These are phyloP conservation scores for Ceratina japonica DNA, from an alignment of 1,140 invertebrate species.

Conservation along the genomic window DNA sequence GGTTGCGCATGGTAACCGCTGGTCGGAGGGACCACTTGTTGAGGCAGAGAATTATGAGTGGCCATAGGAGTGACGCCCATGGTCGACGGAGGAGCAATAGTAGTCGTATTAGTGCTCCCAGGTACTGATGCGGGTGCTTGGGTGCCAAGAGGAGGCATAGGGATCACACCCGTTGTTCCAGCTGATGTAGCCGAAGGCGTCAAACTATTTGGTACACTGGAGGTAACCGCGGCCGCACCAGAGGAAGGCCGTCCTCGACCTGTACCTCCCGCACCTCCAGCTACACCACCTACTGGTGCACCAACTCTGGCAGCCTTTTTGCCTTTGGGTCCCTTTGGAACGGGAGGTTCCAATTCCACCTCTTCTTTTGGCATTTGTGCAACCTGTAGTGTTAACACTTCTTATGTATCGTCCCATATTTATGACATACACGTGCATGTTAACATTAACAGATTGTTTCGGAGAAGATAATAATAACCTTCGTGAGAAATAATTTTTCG, in stretches of 20 bases:
- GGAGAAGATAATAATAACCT: slow-evolving; percentile 81
- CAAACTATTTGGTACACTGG: slow-evolving; percentile 76
- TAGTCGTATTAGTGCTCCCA: slow-evolving; percentile 81
- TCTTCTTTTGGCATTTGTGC: slow-evolving; percentile 96
- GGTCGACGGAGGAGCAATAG: slow-evolving; percentile 75
- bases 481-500: slow-evolving; percentile 96
- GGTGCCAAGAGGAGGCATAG: slow-evolving; percentile 79
- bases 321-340: slow-evolving; percentile 85
- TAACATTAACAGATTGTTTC: background rate
- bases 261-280: slow-evolving; percentile 71
- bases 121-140: slow-evolving; percentile 80
- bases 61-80: slow-evolving; percentile 75
- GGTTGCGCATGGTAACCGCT: slow-evolving; percentile 80
- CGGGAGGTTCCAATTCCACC: slow-evolving; percentile 87
- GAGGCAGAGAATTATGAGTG: slow-evolving; percentile 80
- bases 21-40: slow-evolving; percentile 81
- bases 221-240: slow-evolving; percentile 74
- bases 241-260: slow-evolving; percentile 75
- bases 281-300: slow-evolving; percentile 66
- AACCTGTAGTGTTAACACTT: slow-evolving; percentile 82
- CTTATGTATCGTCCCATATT: slow-evolving; percentile 2
- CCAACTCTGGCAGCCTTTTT: slow-evolving; percentile 79
- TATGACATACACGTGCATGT: background rate
- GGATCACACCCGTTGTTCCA: slow-evolving; percentile 75
- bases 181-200: slow-evolving; percentile 72